Evolutionary conservation across 2,888 invertebrate species (phyloP), one percentile per base, ranked within the genome.

Genomic region (Acronicta aceris): DNA sequence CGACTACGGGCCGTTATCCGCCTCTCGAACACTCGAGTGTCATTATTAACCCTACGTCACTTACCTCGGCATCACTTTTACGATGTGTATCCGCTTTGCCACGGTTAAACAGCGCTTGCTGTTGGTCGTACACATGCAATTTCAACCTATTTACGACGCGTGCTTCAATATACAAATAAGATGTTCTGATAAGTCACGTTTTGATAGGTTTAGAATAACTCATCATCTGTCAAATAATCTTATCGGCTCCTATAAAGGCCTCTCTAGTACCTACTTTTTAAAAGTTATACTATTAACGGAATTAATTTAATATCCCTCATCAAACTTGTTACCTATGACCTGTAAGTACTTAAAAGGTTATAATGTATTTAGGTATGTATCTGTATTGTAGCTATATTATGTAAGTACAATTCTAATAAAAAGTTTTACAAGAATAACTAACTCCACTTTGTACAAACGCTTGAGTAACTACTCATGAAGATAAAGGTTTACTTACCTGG

Each of bases 61-160:
- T 84, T 78, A 79, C 83, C 77, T 79, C 76, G 75, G 79, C 84
- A 82, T 83, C 84, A 81, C 88, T 83, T 87, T 88, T 86, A 86
- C 82, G 86, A 83, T 82, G 68, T 83, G 81, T 84, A 81, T 85
- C 84, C 85, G 83, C 84, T 85, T 83, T 80, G 77, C 78, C 67
- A 76, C 72, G 81, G 81, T 74, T 83, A 81, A 84, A 80, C 79
- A 42, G 16, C 58, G 76, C 82, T 81, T 68, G 61, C 71, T 70
- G 65, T 68, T 72, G 78, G 76, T 10, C 27, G 13, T 70, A 76
- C 79, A 77, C 80, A 81, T 81, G 40, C 43, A 79, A 80, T 80
- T 78, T 71, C 69, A 81, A 78, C 78, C 78, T 77, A 75, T 79
- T 82, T 47, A 57, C 56, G 56, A 51, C 69, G 70, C 69, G 71